Evolutionary conservation across 2,113 vertebrate species (phyloP).

Genomic region (Melospiza melodia): DNA sequence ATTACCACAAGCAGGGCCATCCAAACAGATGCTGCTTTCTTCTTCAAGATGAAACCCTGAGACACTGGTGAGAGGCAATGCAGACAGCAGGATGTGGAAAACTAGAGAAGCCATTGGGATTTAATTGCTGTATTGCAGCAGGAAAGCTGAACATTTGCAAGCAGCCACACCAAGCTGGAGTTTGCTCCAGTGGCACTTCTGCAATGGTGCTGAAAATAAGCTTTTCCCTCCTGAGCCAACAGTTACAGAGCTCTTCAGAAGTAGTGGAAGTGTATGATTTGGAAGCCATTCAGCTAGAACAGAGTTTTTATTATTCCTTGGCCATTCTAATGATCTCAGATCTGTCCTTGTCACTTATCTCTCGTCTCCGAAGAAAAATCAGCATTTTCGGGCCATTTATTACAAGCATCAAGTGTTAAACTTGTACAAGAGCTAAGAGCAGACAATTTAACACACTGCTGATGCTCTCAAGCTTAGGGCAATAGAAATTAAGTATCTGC

Average conservation of each 20-base stretch:
- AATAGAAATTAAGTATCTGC: background rate
- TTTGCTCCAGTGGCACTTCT: background rate
- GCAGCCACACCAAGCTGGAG: background rate
- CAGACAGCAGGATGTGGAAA: background rate
- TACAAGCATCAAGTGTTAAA: constrained; percentile 17
- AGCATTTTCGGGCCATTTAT: constrained; percentile 53
- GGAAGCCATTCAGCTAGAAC: constrained; percentile 26
- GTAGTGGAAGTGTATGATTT: background rate
- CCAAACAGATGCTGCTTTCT: background rate
- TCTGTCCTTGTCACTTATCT: constrained; percentile 47
- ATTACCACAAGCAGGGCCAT: background rate
- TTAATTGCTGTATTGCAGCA: background rate
- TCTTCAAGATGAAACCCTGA: background rate
- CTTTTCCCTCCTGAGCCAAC: background rate
- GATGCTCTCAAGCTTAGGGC: background rate
- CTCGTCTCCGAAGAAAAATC: background rate
- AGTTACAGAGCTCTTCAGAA: background rate
- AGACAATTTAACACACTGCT: background rate
- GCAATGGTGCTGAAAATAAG: background rate
- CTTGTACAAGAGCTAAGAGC: background rate
- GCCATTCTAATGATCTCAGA: background rate
- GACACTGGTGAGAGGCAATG: background rate
- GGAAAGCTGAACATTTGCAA: background rate
- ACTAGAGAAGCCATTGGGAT: background rate
- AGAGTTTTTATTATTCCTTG: constrained; percentile 1